Evolutionary conservation across 2,888 invertebrate species (phyloP), one percentile per base, ranked within the genome.

Genomic region (Pandemis cinnamomeana): DNA sequence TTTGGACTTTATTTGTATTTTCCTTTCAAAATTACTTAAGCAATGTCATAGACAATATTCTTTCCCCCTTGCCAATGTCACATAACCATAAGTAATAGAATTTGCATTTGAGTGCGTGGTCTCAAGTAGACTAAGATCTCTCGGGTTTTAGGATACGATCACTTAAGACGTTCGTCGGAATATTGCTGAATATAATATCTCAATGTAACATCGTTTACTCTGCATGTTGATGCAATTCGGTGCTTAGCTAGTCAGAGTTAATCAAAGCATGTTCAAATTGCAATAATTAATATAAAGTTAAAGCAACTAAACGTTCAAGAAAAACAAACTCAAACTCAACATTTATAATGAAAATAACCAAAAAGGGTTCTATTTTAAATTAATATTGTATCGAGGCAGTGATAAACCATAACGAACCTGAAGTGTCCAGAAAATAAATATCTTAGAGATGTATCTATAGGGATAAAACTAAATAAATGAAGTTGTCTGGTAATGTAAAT

Each of bases 91-190:
- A 0, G 46, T 46, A 46, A 46, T 44, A 72, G 10, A n/a, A 72
- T 69, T 64, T 69, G 72, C 72, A 69, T 73, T 55, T 69, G 42
- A 67, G n/a, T 46, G 58, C 55, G 27, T 51, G 46, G 69, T 64
- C 72, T 68, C 48, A 42, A 62, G 62, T 36, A 46, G 68, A 64
- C 41, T 51, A 51, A 44, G 72, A 64, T 58, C 62, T 72, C 55
- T 68, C 10, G 42, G 48, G 63, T 69, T 63, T 72, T 69, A 72
- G 73, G 51, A 60, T 42, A 41, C n/a, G 63, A 63, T 42, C 69
- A 48, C 69, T 69, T 41, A 48, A 64, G 64, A 64, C 42, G 60
- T 41, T 60, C 63, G 15, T 64, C 36, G 48, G 13, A 5, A 58
- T 63, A 64, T 72, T 58, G 63, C 46, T 64, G 68, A 69, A 58